These are phyloP conservation scores for Andrena camellia DNA, from an alignment of 2,888 invertebrate genomes.

Conservation along the genomic window DNA sequence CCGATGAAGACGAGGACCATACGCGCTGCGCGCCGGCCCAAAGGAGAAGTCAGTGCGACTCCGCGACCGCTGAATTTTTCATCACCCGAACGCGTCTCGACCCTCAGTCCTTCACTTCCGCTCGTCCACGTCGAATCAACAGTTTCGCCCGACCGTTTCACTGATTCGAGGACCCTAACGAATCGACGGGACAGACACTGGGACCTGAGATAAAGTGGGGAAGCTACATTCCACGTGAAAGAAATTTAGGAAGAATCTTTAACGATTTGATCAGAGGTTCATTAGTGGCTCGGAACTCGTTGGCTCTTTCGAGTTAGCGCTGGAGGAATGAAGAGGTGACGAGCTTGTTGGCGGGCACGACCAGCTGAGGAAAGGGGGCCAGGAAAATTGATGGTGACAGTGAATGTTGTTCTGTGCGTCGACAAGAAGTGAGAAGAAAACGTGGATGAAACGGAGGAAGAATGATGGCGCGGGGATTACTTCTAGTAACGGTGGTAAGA, in stretches of 20 bases:
- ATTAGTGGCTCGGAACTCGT: not conserved
- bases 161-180: not conserved
- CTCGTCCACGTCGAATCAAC: not conserved
- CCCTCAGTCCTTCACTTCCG: not conserved
- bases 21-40: conserved; percentile 23
- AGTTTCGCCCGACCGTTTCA: not conserved
- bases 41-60: conserved; percentile 36
- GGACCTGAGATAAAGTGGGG: not conserved
- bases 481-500: conserved; percentile 62
- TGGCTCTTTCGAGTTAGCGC: not conserved
- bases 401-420: conserved; percentile 36
- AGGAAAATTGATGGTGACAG: conserved; percentile 34
- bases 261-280: not conserved
- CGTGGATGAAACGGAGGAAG: conserved; percentile 51
- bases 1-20: conserved; percentile 47
- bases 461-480: conserved; percentile 54
- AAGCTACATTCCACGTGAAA: not conserved
- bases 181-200: not conserved
- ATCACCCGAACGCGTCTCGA: conserved; percentile 16
- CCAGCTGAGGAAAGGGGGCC: not conserved
- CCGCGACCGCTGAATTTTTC: conserved; percentile 47
- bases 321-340: not conserved
- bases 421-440: conserved; percentile 18
- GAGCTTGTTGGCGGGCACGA: not conserved
- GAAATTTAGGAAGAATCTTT: not conserved